Evolutionary conservation across 2,888 invertebrate genomes (phyloP).

Genomic region (Cepaea hortensis): DNA sequence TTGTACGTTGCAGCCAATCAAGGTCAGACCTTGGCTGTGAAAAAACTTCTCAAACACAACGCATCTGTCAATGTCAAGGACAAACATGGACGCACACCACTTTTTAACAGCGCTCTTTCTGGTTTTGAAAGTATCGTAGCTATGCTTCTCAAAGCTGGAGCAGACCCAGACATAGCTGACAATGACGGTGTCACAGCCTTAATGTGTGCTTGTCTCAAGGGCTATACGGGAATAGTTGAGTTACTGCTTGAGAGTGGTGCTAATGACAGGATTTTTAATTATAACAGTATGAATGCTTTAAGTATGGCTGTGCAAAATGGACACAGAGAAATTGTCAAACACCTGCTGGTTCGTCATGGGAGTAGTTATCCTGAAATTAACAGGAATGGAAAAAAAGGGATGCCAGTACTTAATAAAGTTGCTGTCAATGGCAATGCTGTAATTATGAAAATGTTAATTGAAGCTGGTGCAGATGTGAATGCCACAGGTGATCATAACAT

Average conservation of each 20-base stretch:
- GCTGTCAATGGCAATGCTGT: constrained; percentile 1
- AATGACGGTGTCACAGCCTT: constrained; percentile 23
- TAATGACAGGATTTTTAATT: neutral
- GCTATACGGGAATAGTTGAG: constrained; percentile 22
- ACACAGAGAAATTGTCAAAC: constrained; percentile 18
- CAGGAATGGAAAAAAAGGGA: constrained; percentile 9
- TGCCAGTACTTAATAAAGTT: constrained; percentile 22
- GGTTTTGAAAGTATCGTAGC: constrained; percentile 21
- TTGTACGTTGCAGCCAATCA: neutral
- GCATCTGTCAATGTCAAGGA: constrained; percentile 17
- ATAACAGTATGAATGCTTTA: constrained; percentile 29
- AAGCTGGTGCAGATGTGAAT: constrained; percentile 36
- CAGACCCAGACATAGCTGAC: constrained; percentile 24
- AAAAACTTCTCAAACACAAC: constrained; percentile 13
- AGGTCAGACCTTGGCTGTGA: constrained; percentile 2
- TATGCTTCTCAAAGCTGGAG: constrained; percentile 18
- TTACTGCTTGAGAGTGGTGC: constrained; percentile 15
- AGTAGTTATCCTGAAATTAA: constrained; percentile 27
- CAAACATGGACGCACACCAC: constrained; percentile 36
- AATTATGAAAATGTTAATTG: constrained; percentile 24
- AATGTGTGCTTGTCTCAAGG: constrained; percentile 35
- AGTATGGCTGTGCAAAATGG: constrained; percentile 28
- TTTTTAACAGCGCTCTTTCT: constrained; percentile 28
- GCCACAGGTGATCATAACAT: neutral
- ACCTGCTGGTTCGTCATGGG: constrained; percentile 4